These are phyloP conservation scores for Hyposoter dolosus DNA, from an alignment of 2,888 invertebrate genomes.

Conservation along the genomic window DNA sequence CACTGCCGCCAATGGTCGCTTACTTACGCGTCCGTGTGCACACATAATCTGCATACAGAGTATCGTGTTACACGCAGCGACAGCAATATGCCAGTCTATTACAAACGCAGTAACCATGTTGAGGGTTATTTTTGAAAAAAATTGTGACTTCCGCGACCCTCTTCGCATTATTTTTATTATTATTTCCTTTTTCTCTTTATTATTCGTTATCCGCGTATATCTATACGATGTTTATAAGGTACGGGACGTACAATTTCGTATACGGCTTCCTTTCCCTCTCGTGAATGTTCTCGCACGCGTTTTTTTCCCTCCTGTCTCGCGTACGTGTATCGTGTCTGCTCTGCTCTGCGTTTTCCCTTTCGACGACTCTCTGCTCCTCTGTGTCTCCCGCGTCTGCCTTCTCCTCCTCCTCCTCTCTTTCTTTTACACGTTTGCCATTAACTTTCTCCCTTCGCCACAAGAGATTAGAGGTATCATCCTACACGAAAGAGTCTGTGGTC, in stretches of 20 bases:
- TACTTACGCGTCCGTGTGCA: conserved; percentile 62
- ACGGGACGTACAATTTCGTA: conserved; percentile 20
- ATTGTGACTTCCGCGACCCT: conserved; percentile 31
- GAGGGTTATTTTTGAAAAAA: conserved; percentile 31
- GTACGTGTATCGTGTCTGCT: conserved; percentile 28
- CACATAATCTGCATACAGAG: conserved; percentile 65
- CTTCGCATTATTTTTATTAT: conserved; percentile 35
- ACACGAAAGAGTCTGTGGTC: conserved; percentile 45
- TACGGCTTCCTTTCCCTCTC: conserved; percentile 64
- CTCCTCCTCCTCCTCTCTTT: neutral
- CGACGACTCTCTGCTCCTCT: conserved; percentile 45
- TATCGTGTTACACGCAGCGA: conserved; percentile 68
- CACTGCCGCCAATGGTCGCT: conserved; percentile 42
- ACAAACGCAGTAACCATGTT: conserved; percentile 14
- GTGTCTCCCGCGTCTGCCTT: neutral
- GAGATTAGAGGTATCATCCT: conserved; percentile 61
- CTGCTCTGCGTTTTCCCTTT: conserved; percentile 58
- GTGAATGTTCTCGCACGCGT: conserved; percentile 34
- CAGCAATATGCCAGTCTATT: conserved; percentile 17
- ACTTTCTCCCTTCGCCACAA: conserved; percentile 42
- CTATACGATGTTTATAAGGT: conserved; percentile 18
- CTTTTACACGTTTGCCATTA: conserved; percentile 22
- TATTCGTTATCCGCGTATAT: neutral
- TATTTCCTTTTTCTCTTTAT: conserved; percentile 8
- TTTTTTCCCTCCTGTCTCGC: conserved; percentile 47